phyloP scores from a whole-genome alignment of 2,113 vertebrate genomes.

The Tringa solitaria region DNA sequence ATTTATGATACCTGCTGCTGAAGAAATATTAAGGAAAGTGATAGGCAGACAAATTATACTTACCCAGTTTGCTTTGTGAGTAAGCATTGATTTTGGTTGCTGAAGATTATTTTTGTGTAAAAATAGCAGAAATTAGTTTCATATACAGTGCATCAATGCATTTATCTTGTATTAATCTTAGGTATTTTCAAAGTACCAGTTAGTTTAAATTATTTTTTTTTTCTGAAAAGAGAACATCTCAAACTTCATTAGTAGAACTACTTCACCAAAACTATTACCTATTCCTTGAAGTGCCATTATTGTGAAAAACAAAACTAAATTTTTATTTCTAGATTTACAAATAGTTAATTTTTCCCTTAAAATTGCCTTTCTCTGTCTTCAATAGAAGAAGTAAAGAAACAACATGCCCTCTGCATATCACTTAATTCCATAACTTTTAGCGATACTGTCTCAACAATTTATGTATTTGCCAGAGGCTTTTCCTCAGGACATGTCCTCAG shows the following conservation, averaged over 20 bases:
- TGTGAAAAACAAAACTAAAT: background rate
- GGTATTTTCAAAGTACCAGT: background rate
- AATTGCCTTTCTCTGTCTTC: background rate
- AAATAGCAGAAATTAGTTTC: conserved; percentile 19
- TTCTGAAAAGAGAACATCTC: conserved; percentile 1
- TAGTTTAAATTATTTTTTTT: background rate
- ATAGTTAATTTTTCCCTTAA: background rate
- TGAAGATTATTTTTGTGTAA: background rate
- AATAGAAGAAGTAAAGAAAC: background rate
- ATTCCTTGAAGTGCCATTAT: background rate
- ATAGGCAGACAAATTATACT: background rate
- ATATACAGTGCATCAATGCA: background rate
- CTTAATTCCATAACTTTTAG: background rate
- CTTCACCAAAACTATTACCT: background rate
- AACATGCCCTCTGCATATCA: background rate
- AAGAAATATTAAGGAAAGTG: conserved; percentile 16
- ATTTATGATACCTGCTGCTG: background rate
- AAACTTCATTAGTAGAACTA: background rate
- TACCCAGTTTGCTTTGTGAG: conserved; percentile 24
- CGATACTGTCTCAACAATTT: background rate
- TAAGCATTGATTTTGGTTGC: conserved; percentile 40
- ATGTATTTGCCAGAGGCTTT: background rate
- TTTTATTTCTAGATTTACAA: background rate
- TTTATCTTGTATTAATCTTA: background rate
- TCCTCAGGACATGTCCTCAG: background rate